Evolutionary conservation across 2,888 invertebrate genomes (phyloP).

Genomic region (Macrophya annulata): DNA sequence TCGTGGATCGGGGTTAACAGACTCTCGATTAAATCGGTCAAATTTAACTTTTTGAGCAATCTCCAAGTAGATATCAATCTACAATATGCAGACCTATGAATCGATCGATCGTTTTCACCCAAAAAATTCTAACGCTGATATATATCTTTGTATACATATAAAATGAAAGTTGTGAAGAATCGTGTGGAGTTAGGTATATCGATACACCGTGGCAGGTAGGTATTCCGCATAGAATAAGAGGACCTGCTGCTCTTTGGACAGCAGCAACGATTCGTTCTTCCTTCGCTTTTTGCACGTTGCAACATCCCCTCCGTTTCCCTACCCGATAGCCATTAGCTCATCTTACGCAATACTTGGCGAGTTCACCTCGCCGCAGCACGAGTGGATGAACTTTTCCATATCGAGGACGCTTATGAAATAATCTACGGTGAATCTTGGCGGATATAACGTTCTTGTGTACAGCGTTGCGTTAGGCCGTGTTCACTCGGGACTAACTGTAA

Average conservation of each 20-base stretch:
- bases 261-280: constrained; percentile 10
- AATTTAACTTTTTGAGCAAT: background rate
- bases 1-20: background rate
- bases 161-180: constrained; percentile 32
- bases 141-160: background rate
- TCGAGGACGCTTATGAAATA: constrained; percentile 76
- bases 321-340: constrained; percentile 50
- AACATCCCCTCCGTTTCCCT: constrained; percentile 46
- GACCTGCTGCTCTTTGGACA: constrained; percentile 40
- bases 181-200: background rate
- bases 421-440: constrained; percentile 65
- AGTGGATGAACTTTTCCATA: constrained; percentile 75
- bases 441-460: constrained; percentile 10
- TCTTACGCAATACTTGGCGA: constrained; percentile 68
- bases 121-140: background rate
- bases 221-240: background rate
- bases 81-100: background rate
- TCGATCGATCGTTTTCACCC: background rate
- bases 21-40: background rate
- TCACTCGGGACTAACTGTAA: background rate
- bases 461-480: constrained; percentile 36
- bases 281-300: constrained; percentile 41
- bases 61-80: background rate
- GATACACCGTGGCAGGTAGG: background rate
- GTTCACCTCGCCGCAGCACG: constrained; percentile 66